Evolutionary conservation across 2,113 vertebrate species (phyloP).

Genomic region (Naja naja): DNA sequence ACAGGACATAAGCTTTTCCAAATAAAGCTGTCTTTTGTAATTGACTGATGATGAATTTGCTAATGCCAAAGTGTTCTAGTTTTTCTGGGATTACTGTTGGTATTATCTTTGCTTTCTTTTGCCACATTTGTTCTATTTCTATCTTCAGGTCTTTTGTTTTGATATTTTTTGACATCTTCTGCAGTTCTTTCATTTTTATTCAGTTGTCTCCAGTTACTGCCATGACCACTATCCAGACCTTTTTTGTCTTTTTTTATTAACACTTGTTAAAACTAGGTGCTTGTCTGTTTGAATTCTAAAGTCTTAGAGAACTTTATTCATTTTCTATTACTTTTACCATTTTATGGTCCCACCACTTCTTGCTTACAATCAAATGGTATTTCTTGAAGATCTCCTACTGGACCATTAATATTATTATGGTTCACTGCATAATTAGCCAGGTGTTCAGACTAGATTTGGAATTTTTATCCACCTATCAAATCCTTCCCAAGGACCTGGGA

Average conservation of each 20-base stretch:
- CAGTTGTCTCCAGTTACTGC: background rate
- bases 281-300: background rate
- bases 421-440: background rate
- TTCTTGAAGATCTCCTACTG: background rate
- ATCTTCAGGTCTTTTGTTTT: too few relatives aligned
- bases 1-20: too few relatives aligned
- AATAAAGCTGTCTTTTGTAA: too few relatives aligned
- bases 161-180: too few relatives aligned
- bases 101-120: too few relatives aligned
- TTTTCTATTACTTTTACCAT: background rate
- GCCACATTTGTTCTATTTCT: too few relatives aligned
- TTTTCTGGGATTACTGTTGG: too few relatives aligned
- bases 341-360: background rate
- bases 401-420: background rate
- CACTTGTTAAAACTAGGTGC: background rate
- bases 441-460: background rate
- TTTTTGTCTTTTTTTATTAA: background rate
- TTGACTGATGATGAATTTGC: too few relatives aligned
- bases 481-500: background rate
- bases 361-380: background rate
- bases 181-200: too few relatives aligned
- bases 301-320: background rate
- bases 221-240: background rate
- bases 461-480: background rate
- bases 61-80: too few relatives aligned